These are phyloP conservation scores for Aspidapion aeneum DNA, from an alignment of 2,888 invertebrate species.

Conservation along the genomic window DNA sequence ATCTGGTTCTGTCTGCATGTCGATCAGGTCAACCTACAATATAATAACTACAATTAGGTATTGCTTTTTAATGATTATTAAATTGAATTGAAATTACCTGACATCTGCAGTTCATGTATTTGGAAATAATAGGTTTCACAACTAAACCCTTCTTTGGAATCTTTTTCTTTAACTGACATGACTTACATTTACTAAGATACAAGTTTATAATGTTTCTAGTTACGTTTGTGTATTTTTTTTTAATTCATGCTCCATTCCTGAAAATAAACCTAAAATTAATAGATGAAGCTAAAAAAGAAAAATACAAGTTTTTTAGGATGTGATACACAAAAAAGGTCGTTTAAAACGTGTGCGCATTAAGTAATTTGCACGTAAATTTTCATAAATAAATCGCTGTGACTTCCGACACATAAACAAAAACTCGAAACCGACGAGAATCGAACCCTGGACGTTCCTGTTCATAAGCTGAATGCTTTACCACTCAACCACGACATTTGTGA, in stretches of 20 bases:
- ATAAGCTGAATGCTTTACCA: too few relatives aligned
- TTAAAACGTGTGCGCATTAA: too few relatives aligned
- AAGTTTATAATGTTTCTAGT: slow-evolving; percentile 8
- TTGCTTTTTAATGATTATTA: not conserved
- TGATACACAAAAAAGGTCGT: too few relatives aligned
- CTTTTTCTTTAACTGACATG: slow-evolving; percentile 5
- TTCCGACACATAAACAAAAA: not conserved
- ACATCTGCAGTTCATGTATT: slow-evolving; percentile 7
- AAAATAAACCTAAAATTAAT: not conserved
- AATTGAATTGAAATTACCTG: slow-evolving; percentile 1
- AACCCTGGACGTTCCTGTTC: too few relatives aligned
- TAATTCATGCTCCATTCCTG: slow-evolving; percentile 9
- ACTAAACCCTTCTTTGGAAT: slow-evolving; percentile 5
- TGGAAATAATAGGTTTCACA: slow-evolving; percentile 7
- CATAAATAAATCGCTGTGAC: not conserved
- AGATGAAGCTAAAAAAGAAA: too few relatives aligned
- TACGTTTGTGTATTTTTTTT: slow-evolving; percentile 5
- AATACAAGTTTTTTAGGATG: too few relatives aligned
- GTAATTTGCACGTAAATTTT: too few relatives aligned
- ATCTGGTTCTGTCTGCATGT: slow-evolving; percentile 38
- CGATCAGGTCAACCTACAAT: slow-evolving; percentile 32
- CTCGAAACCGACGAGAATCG: not conserved
- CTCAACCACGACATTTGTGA: too few relatives aligned
- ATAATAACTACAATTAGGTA: not conserved
- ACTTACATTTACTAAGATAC: slow-evolving; percentile 8